Evolutionary conservation across 2,113 vertebrate species (phyloP), one percentile per base, ranked within the genome.

Genomic region (Mesitornis unicolor): DNA sequence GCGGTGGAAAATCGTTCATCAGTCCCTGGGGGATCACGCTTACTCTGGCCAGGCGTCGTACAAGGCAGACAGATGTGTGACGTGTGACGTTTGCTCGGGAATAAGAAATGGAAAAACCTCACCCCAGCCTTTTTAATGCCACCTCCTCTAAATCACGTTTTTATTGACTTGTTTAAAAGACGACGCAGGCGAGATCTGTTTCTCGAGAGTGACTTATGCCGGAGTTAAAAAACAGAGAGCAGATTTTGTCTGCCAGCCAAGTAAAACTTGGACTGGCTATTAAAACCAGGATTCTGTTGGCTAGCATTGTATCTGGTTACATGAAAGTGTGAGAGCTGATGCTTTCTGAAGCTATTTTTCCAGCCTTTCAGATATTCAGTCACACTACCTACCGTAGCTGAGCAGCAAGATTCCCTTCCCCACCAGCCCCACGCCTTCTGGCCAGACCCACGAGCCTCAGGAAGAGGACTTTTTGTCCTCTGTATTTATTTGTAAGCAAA

Each of bases 251-350:
- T 87, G 84, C 83, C 79, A 77, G 91, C 90, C 92, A 95, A 93
- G 64, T 80, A 89, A 95, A 97, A 88, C 87, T 95, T 95, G 94
- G 85, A 91, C 79, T 97, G 84, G 81, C 92, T 86, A 75, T 94
- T 95, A 90, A 96, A 90, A 12, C 73, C 82, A 63, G 84, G 84
- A 64, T 94, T 97, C 97, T 79, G 91, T 48, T 96, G 91, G 91
- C 82, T 70, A 61, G 93, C 65, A 4, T 68, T 57, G 84, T 65
- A 88, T 95, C 91, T 87, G 94, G 67, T 96, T 95, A 87, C 74
- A 89, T 81, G 86, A 29, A 96, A 87, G 68, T 79, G 90, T 90
- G 40, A 48, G 89, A 95, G 87, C 87, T 94, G 69, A 78, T 67
- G 74, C 77, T 51, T 93, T 83, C n/a, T 59, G 51, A 69, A 75